phyloP scores from a whole-genome alignment of 2,113 vertebrate genomes.

The Eonycteris spelaea region DNA sequence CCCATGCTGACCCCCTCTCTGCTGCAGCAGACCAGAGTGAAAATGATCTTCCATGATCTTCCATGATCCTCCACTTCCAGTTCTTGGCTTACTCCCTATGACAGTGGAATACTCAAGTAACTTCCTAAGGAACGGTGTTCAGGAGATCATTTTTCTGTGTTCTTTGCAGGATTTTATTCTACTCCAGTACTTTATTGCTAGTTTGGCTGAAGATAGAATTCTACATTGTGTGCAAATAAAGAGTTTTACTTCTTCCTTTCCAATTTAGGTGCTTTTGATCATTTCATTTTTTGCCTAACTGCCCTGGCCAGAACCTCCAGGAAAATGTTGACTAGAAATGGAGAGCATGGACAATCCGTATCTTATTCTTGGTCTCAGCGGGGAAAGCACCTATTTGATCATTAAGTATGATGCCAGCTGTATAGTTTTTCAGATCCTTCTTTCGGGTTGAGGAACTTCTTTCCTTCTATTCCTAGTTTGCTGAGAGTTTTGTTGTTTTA shows the following conservation, averaged over 20 bases:
- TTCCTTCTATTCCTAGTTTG: neutral
- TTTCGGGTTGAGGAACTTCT: neutral
- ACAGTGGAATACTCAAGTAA: neutral
- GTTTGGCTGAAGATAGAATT: slow-evolving; percentile 21
- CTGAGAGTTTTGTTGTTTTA: neutral
- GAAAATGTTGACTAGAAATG: neutral
- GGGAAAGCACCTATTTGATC: neutral
- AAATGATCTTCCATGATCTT: neutral
- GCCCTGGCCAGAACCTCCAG: neutral
- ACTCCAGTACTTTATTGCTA: neutral
- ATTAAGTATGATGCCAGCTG: neutral
- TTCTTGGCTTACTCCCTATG: neutral
- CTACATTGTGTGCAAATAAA: neutral
- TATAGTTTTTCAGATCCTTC: neutral
- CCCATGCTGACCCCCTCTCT: neutral
- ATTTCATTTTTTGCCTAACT: neutral
- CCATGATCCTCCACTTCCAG: neutral
- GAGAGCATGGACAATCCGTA: neutral
- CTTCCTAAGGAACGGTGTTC: neutral
- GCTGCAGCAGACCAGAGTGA: neutral
- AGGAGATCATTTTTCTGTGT: neutral
- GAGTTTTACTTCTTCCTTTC: neutral
- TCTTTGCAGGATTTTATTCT: neutral
- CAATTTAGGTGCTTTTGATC: neutral
- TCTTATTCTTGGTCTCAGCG: neutral